phyloP scores from a whole-genome alignment of 2,888 invertebrate species.

The Hirudinaria manillensis region DNA sequence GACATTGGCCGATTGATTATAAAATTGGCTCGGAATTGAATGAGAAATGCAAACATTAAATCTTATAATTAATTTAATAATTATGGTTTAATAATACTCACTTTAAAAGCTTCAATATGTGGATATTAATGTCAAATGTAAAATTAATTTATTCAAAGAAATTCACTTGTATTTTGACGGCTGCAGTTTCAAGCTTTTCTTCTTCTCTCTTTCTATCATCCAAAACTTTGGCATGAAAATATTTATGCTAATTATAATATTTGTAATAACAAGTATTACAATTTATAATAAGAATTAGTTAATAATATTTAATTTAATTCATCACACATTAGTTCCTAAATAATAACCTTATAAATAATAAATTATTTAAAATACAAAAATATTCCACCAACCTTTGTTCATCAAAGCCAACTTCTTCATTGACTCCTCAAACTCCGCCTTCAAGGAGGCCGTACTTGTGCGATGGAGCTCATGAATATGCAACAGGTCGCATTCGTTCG shows the following conservation, averaged over 20 bases:
- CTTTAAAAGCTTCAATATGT: background rate
- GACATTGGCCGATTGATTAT: too few species aligned
- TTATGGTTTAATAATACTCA: background rate
- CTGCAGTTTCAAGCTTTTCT: background rate
- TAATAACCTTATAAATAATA: background rate
- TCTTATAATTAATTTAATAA: too few species aligned
- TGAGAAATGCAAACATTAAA: too few species aligned
- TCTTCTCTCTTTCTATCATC: background rate
- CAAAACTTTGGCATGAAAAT: too few species aligned
- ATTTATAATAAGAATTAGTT: background rate
- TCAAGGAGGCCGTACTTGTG: background rate
- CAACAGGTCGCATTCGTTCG: background rate
- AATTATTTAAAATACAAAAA: background rate
- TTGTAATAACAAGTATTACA: background rate
- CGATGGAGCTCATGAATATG: background rate
- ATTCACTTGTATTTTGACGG: slow-evolving; percentile 4
- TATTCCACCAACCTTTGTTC: background rate
- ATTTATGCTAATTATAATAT: too few species aligned
- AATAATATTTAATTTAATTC: background rate
- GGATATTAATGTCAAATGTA: background rate
- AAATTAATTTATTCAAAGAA: background rate
- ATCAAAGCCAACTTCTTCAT: background rate
- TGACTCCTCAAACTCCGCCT: background rate
- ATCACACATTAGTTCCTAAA: background rate
- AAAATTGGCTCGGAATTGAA: too few species aligned